These are phyloP conservation scores for Leucophenga maculata DNA, from an alignment of 2,888 invertebrate genomes.

Conservation along the genomic window DNA sequence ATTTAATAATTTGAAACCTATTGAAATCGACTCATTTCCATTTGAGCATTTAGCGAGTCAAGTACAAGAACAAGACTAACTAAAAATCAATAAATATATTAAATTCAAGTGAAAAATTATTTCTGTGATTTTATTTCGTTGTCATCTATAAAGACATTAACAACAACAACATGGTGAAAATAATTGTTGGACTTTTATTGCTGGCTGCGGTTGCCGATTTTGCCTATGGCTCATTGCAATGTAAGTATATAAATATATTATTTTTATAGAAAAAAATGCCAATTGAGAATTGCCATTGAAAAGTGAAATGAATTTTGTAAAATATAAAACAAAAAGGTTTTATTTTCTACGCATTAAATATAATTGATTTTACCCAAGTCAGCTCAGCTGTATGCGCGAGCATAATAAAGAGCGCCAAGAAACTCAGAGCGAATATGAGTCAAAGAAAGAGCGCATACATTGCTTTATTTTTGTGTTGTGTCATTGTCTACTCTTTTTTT, in stretches of 20 bases:
- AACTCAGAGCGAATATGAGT: not conserved
- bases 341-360: conserved; percentile 56
- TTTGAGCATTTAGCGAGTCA: conserved; percentile 60
- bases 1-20: conserved; percentile 58
- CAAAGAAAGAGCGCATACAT: conserved; percentile 9
- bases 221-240: conserved; percentile 76
- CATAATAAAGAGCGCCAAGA: conserved; percentile 10
- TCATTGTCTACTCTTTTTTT: not conserved
- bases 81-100: conserved; percentile 36
- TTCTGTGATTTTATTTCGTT: conserved; percentile 58
- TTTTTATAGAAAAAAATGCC: too few species aligned
- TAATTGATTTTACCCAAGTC: conserved; percentile 18
- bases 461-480: not conserved
- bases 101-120: conserved; percentile 54
- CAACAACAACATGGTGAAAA: conserved; percentile 74
- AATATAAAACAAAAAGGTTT: conserved; percentile 43
- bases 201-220: conserved; percentile 60
- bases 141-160: conserved; percentile 54
- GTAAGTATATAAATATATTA: conserved; percentile 77
- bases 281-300: too few species aligned
- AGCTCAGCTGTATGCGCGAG: not conserved
- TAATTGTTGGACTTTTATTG: conserved; percentile 74
- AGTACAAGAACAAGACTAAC: conserved; percentile 26
- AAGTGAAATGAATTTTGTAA: conserved; percentile 8
- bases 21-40: conserved; percentile 61